A percentile compares a stretch with the other conserved stretches of the same genome.
These are phyloP conservation scores for Myotis vivesi DNA, from an alignment of 2,797 vertebrate genomes.

Conservation along the genomic window DNA sequence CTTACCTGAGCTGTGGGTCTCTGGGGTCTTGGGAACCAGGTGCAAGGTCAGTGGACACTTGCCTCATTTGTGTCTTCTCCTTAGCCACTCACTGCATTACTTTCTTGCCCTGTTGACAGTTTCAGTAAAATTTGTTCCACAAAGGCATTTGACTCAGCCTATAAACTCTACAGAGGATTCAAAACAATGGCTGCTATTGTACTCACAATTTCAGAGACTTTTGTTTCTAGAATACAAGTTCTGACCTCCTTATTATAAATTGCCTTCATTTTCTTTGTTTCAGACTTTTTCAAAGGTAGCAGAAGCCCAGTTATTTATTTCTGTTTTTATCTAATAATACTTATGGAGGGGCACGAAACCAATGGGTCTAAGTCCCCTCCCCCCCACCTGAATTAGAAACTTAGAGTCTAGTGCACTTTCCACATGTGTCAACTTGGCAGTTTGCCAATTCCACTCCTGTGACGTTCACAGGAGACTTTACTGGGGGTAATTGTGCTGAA, in stretches of 20 bases:
- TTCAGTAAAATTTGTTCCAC: constrained; percentile 1
- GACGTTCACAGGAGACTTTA: neutral
- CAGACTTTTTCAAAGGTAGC: neutral
- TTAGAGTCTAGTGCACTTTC: neutral
- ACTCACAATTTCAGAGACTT: neutral
- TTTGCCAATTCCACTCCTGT: neutral
- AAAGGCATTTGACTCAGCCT: neutral
- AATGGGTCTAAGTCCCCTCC: neutral
- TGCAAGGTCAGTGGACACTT: neutral
- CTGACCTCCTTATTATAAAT: neutral
- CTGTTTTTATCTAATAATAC: neutral
- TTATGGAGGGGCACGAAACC: neutral
- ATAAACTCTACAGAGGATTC: neutral
- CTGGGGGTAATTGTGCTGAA: neutral
- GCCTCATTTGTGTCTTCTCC: neutral
- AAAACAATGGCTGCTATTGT: neutral
- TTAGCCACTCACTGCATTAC: neutral
- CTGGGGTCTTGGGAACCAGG: neutral
- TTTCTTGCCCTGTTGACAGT: neutral
- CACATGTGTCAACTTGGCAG: neutral
- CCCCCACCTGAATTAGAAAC: neutral
- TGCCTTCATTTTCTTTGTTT: constrained; percentile 7
- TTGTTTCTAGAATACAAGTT: constrained; percentile 16
- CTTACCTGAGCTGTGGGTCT: neutral
- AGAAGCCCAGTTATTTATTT: neutral